Conservation (phyloP, 2,113 vertebrate genomes). For the Leuciscus idus region DNA sequence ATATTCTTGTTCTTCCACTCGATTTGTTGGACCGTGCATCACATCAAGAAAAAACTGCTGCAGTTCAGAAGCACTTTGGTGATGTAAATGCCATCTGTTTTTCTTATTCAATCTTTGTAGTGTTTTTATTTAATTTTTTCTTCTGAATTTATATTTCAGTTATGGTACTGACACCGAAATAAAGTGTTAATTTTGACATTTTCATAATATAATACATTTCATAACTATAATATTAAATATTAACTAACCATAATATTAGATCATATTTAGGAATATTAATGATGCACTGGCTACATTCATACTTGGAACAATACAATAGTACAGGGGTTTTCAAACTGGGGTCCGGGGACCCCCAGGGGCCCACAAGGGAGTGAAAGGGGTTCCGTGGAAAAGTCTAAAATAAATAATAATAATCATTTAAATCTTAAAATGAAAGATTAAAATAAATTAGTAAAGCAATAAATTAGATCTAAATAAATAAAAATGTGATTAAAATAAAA, state of each 20-base stretch:
- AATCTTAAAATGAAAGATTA: too few species aligned
- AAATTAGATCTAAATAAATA: too few species aligned
- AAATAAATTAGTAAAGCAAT: too few species aligned
- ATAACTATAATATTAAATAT: background rate
- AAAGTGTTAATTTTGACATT: background rate
- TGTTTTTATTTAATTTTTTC: background rate
- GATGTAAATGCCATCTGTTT: slow-evolving; percentile 73
- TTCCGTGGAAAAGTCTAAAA: too few species aligned
- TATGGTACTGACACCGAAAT: background rate
- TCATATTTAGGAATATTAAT: background rate
- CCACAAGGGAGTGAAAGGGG: too few species aligned
- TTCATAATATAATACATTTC: background rate
- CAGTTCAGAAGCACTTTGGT: slow-evolving; percentile 86
- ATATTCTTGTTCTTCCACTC: slow-evolving; percentile 89
- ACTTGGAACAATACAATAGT: too few species aligned
- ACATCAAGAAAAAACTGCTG: slow-evolving; percentile 82
- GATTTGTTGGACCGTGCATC: slow-evolving; percentile 84
- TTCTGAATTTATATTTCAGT: background rate
- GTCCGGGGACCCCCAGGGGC: too few species aligned
- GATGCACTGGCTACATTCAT: background rate
- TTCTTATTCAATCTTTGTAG: background rate
- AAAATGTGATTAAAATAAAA: too few species aligned
- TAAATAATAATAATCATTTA: too few species aligned
- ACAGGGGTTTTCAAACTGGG: too few species aligned
- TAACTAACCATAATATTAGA: too few species aligned